Conservation (phyloP, 1,140 invertebrate genomes). For the Brachionus rubens region DNA sequence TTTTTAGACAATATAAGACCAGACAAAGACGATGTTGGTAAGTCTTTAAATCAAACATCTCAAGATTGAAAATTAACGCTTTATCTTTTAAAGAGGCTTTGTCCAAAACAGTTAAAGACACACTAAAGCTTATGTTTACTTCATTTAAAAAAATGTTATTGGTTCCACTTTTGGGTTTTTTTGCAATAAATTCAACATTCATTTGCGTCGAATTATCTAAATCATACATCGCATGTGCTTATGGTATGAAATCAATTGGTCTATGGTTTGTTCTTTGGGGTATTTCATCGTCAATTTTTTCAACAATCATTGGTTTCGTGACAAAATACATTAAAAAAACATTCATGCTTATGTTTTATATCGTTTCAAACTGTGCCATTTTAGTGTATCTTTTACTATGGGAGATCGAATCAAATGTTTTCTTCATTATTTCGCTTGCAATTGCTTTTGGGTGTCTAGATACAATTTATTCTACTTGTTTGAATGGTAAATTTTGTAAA, state of each 20-base stretch:
- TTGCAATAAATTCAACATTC: background rate
- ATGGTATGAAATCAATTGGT: background rate
- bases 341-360: background rate
- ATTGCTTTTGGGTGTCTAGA: background rate
- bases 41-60: background rate
- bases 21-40: background rate
- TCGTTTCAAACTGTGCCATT: background rate
- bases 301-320: background rate
- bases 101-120: background rate
- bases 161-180: background rate
- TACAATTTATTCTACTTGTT: background rate
- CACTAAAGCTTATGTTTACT: background rate
- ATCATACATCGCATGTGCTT: slow-evolving; percentile 1
- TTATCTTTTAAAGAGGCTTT: background rate
- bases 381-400: background rate
- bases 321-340: background rate
- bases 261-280: background rate
- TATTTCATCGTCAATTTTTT: background rate
- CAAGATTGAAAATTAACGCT: background rate
- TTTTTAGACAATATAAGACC: background rate
- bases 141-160: background rate
- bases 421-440: background rate
- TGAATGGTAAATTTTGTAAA: background rate
- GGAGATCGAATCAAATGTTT: background rate
- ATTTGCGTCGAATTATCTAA: background rate